These are phyloP conservation scores for Hydrotaea cyrtoneurina DNA, from an alignment of 2,888 invertebrate genomes.

Conservation along the genomic window DNA sequence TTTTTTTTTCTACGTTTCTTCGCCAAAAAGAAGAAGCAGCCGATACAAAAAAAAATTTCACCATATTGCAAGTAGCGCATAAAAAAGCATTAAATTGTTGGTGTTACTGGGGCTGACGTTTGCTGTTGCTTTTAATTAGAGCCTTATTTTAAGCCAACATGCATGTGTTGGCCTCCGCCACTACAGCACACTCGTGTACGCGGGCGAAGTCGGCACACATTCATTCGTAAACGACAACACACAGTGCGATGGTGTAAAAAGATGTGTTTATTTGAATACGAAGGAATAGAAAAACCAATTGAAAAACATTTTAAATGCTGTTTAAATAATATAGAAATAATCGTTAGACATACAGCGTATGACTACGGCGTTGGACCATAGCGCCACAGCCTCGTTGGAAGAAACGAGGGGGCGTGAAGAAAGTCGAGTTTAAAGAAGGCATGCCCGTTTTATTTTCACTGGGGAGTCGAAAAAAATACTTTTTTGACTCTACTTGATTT, in stretches of 20 bases:
- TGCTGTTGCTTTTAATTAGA: slow-evolving; percentile 53
- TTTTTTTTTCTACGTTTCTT: slow-evolving; percentile 24
- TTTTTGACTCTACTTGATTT: too few species aligned
- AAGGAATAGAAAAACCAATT: background rate
- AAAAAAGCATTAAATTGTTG: slow-evolving; percentile 46
- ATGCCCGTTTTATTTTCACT: too few species aligned
- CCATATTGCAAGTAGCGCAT: slow-evolving; percentile 62
- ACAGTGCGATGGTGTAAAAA: background rate
- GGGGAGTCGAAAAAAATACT: too few species aligned
- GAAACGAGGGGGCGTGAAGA: too few species aligned
- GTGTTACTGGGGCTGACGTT: background rate
- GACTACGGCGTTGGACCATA: too few species aligned
- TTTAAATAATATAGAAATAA: background rate
- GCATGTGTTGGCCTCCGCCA: background rate
- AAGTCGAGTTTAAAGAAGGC: too few species aligned
- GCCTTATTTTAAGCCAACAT: slow-evolving; percentile 49
- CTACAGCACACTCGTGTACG: too few species aligned
- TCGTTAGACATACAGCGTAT: too few species aligned
- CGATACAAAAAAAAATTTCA: slow-evolving; percentile 47
- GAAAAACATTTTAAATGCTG: background rate
- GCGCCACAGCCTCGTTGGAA: too few species aligned
- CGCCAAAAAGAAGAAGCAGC: background rate
- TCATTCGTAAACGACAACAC: background rate
- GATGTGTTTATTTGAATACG: slow-evolving; percentile 2
- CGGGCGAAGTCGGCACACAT: background rate